These are phyloP conservation scores for Tyrannus savana DNA, from an alignment of 2,113 vertebrate species.

Conservation along the genomic window DNA sequence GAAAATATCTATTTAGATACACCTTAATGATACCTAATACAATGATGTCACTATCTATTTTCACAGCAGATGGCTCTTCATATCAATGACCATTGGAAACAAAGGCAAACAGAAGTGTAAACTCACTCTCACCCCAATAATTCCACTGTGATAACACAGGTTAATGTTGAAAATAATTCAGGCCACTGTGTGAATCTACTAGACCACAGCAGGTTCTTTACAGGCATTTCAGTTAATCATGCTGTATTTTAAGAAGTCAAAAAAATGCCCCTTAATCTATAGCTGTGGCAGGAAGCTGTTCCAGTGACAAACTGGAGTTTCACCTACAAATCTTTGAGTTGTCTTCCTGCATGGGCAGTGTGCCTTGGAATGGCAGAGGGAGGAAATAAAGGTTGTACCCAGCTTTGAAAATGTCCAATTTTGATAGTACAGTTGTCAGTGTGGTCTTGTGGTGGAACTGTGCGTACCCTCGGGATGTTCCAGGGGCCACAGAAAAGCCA, in stretches of 20 bases:
- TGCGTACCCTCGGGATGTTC: neutral
- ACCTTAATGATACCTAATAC: neutral
- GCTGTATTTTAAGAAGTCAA: neutral
- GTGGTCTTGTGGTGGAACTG: neutral
- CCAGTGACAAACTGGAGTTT: neutral
- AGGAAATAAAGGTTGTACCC: neutral
- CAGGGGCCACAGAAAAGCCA: neutral
- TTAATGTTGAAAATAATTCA: conserved; percentile 54
- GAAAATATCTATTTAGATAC: neutral
- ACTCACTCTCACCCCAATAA: conserved; percentile 26
- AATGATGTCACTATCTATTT: conserved; percentile 8
- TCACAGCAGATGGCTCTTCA: conserved; percentile 26
- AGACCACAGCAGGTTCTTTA: neutral
- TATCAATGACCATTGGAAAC: conserved; percentile 23
- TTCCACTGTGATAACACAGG: conserved; percentile 30
- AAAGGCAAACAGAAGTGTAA: conserved; percentile 25
- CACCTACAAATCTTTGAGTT: neutral
- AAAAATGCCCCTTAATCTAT: neutral
- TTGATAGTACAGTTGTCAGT: neutral
- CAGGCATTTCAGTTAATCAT: neutral
- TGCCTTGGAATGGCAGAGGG: neutral
- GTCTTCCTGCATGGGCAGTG: neutral
- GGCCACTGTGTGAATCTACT: conserved; percentile 19
- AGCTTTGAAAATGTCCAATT: neutral
- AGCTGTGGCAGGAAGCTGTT: neutral